Evolutionary conservation across 30 jellyfish, hydroid and myxozoan genomes (phyloP).

Genomic region (Hydra vulgaris): DNA sequence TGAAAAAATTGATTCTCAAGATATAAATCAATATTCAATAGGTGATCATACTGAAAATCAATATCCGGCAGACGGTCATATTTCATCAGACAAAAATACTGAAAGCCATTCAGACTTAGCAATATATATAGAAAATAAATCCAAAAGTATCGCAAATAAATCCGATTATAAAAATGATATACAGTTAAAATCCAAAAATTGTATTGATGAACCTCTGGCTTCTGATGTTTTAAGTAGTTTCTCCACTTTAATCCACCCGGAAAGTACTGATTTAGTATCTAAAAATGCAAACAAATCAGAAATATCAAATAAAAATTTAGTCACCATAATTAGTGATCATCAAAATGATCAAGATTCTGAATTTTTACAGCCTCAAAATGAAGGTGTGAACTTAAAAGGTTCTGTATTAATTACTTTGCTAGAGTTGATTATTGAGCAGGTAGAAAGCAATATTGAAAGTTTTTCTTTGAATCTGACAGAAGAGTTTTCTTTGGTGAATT

Average conservation of each 20-base stretch:
- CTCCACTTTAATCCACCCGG: too few relatives aligned
- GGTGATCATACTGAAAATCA: not conserved
- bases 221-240: too few relatives aligned
- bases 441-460: not conserved
- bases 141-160: not conserved
- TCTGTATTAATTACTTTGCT: not conserved
- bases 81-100: not conserved
- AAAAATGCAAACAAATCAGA: not conserved
- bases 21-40: not conserved
- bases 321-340: not conserved
- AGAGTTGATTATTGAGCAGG: conserved; percentile 11
- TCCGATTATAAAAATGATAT: not conserved
- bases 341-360: not conserved
- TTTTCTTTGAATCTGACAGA: not conserved
- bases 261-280: too few relatives aligned
- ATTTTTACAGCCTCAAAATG: not conserved
- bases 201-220: too few relatives aligned
- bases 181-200: not conserved
- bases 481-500: not conserved
- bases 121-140: too few relatives aligned
- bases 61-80: too few relatives aligned
- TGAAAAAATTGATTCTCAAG: not conserved
- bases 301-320: not conserved
- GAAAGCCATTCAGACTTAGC: not conserved
- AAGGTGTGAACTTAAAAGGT: not conserved